A percentile compares a stretch with the other conserved stretches of the same genome.
These are phyloP conservation scores for Apocrypta bakeri DNA, from an alignment of 1,140 invertebrate genomes.

Conservation along the genomic window DNA sequence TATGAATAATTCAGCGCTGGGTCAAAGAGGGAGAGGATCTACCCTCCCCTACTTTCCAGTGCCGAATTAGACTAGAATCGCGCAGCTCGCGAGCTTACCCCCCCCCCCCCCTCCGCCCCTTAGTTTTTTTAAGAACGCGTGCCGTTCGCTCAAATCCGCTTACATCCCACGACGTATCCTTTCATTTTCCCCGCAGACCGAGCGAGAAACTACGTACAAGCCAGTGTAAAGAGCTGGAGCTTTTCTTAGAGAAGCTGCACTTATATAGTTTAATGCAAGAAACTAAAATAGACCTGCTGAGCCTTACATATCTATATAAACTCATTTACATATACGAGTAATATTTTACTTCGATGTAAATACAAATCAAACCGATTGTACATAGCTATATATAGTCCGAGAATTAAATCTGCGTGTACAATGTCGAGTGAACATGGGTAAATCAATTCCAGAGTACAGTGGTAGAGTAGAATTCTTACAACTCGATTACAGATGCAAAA, in stretches of 20 bases:
- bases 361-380: too few relatives aligned
- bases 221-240: constrained; percentile 28
- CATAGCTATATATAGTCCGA: too few relatives aligned
- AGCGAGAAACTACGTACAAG: constrained; percentile 13
- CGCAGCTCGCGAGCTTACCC: constrained; percentile 34
- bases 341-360: background rate
- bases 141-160: constrained; percentile 43
- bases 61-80: constrained; percentile 52
- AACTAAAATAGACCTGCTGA: background rate
- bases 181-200: constrained; percentile 55
- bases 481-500: background rate
- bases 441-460: background rate
- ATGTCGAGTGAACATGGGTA: background rate
- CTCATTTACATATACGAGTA: background rate
- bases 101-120: background rate
- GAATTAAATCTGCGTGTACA: background rate
- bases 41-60: background rate
- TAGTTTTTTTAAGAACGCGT: constrained; percentile 2
- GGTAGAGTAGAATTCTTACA: too few relatives aligned
- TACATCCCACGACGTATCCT: constrained; percentile 45
- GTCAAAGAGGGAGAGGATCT: constrained; percentile 14
- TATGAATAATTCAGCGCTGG: constrained; percentile 53
- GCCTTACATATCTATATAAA: background rate
- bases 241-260: background rate
- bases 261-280: background rate